Evolutionary conservation across 2,797 vertebrate species (phyloP).

Genomic region (Apogon hyalosoma): DNA sequence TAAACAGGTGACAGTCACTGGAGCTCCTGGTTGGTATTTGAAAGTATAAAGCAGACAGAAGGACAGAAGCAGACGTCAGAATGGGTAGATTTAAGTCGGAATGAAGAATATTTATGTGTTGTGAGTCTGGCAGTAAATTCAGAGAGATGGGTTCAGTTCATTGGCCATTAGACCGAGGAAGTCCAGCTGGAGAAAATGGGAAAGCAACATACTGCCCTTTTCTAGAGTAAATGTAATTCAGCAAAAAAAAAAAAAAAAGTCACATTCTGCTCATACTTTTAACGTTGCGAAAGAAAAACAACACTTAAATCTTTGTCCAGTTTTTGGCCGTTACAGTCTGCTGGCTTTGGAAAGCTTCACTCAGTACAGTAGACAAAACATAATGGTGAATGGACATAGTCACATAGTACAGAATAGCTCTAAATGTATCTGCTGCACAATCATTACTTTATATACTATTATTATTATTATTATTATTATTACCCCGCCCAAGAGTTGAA

Average conservation of each 20-base stretch:
- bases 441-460: too few relatives aligned
- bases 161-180: not conserved
- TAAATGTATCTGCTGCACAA: too few relatives aligned
- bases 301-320: not conserved
- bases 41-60: not conserved
- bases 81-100: not conserved
- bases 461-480: too few relatives aligned
- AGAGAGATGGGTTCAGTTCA: slow-evolving; percentile 3
- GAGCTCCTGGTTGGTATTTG: slow-evolving; percentile 11
- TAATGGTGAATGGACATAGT: too few relatives aligned
- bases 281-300: not conserved
- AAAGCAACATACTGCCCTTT: not conserved
- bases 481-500: too few relatives aligned
- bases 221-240: not conserved
- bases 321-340: too few relatives aligned
- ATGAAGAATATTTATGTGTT: slow-evolving; percentile 8
- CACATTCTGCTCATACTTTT: not conserved
- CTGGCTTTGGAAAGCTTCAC: too few relatives aligned
- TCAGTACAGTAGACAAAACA: too few relatives aligned
- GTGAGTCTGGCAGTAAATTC: not conserved
- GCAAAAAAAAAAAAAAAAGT: not conserved
- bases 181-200: not conserved
- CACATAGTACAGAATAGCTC: too few relatives aligned
- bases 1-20: slow-evolving; percentile 38
- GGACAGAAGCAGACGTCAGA: not conserved